Percentiles rank a stretch among this genome's conserved stretches.
Conservation (phyloP, 2,113 vertebrate genomes). For the Cettia cetti region DNA sequence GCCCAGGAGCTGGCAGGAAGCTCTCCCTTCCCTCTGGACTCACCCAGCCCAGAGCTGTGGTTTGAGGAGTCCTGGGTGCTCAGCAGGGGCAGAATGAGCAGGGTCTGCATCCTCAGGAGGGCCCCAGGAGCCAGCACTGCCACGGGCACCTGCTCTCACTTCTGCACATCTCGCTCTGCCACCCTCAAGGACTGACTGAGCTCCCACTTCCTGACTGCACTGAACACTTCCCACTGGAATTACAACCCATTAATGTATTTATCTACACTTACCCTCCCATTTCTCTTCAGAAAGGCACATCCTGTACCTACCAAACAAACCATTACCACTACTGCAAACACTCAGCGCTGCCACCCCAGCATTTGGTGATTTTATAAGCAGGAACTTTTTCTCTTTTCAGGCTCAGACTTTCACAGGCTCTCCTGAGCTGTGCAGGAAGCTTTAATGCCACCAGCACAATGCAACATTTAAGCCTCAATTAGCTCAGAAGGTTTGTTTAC, state of each 20-base stretch:
- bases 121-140: not conserved
- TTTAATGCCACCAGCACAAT: not conserved
- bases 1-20: not conserved
- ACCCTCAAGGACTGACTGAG: not conserved
- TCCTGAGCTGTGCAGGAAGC: not conserved
- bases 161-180: not conserved
- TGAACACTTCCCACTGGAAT: not conserved
- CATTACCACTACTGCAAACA: not conserved
- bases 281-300: not conserved
- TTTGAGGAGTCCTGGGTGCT: not conserved
- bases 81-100: not conserved
- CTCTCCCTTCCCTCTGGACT: not conserved
- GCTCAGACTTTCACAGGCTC: not conserved
- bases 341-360: not conserved
- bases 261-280: not conserved
- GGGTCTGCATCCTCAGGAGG: not conserved
- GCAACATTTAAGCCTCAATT: not conserved
- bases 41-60: not conserved
- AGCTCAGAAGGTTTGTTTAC: constrained; percentile 52
- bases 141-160: not conserved
- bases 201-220: fast-evolving
- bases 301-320: not conserved
- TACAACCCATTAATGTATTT: fast-evolving
- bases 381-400: not conserved
- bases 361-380: fast-evolving